Base-by-base conservation (phyloP, 2,888 invertebrate genomes). In the Hirtodrosophila alboralis region DNA sequence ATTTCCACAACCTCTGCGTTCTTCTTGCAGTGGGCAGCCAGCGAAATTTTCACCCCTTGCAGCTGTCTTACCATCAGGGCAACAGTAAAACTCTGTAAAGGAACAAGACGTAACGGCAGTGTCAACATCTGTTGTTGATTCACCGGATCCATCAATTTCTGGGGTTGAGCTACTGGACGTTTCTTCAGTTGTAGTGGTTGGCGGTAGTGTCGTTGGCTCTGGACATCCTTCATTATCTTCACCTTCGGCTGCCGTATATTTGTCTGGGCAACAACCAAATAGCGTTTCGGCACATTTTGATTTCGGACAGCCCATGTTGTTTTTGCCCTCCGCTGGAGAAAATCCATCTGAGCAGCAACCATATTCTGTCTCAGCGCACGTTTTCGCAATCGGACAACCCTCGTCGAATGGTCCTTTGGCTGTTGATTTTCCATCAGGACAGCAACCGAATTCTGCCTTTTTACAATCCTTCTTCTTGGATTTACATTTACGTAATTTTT, bases 191-290 rank as follows among this genome's bases (percentile, higher is more conserved):
- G 87, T 88, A 0, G 84, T 87, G 8, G 87, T 81, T 9, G 90
- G 84, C 3, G 85, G 74, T n/a, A 91, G 91, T 1, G 93, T 93
- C 7, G 93, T 93, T 30, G 86, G 87, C 49, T 87, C 87, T 9
- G 95, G 95, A 87, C 98, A 99, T 9, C 96, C 98, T 87, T 96
- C 95, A 68, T 93, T 92, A 9, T 90, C 87, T 75, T 96, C 95
- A 40, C 97, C 97, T 87, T 94, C 93, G 0, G 97, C 95, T 6
- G 94, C 91, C 0, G 95, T 95, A 71, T 92, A 92, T 37, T 94
- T 94, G 89, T 97, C 96, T 7, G 93, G 93, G 85, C 97, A 98
- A 88, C 97, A 98, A 2, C 97, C 97, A 84, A 95, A 97, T 5
- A 97, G 91, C 0, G 95, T 95, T 81, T 95, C 94, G 0, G 92